phyloP scores from a whole-genome alignment of 1,140 invertebrate genomes.

The Drosophila auraria region DNA sequence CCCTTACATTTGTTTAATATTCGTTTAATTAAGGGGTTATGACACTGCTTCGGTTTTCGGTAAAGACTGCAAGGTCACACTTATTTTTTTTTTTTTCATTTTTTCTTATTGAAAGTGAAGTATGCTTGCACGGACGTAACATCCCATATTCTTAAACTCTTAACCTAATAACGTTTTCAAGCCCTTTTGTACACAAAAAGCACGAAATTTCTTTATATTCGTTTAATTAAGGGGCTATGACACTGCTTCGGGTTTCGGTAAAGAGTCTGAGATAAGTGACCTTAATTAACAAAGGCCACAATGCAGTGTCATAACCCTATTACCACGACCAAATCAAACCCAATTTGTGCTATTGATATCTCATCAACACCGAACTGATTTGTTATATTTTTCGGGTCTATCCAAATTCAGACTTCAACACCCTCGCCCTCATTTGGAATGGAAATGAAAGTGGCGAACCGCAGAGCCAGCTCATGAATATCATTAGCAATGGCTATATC shows the following conservation, averaged over 20 bases:
- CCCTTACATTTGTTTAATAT: too few species aligned
- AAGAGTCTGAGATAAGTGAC: background rate
- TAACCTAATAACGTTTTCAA: too few species aligned
- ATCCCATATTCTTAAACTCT: too few species aligned
- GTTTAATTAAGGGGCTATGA: background rate
- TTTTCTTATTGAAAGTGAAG: too few species aligned
- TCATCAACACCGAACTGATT: slow-evolving; percentile 10
- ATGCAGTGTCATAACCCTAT: background rate
- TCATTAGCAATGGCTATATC: slow-evolving; percentile 45
- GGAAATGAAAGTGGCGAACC: slow-evolving; percentile 36
- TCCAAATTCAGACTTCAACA: background rate
- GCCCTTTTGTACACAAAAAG: too few species aligned
- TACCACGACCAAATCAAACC: slow-evolving; percentile 9
- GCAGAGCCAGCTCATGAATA: slow-evolving; percentile 51
- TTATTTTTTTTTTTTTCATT: too few species aligned
- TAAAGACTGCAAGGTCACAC: too few species aligned
- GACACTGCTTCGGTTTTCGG: background rate
- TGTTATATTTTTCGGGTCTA: background rate
- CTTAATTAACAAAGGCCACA: background rate
- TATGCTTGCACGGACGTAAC: too few species aligned
- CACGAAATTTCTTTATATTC: too few species aligned
- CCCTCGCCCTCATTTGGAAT: slow-evolving; percentile 31
- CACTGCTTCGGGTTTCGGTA: background rate
- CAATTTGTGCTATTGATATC: slow-evolving; percentile 14
- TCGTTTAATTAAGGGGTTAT: background rate